Evolutionary conservation across 2,113 vertebrate species (phyloP).

Genomic region (Boulengerochromis microlepis): DNA sequence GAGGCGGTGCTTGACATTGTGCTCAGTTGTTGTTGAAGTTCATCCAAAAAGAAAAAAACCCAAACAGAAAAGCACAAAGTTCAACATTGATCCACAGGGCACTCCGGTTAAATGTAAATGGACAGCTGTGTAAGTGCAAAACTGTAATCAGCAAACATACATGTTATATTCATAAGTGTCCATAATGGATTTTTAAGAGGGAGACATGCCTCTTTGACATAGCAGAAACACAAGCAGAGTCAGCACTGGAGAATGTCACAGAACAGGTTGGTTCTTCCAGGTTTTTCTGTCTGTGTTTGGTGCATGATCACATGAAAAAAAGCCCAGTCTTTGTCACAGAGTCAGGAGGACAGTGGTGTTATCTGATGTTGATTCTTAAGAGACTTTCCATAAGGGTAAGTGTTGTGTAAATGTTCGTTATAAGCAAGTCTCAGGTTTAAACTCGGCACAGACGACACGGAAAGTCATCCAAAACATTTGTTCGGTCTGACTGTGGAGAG

Average conservation of each 20-base stretch:
- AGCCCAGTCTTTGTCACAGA: neutral
- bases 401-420: neutral
- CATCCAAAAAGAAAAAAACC: fast-evolving
- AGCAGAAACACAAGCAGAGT: neutral
- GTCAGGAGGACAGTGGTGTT: neutral
- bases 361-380: neutral
- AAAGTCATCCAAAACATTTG: neutral
- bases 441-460: neutral
- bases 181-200: neutral
- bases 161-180: neutral
- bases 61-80: neutral
- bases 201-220: neutral
- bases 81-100: neutral
- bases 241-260: neutral
- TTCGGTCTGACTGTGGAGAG: neutral
- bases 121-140: fast-evolving
- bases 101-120: neutral
- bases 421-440: neutral
- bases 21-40: neutral
- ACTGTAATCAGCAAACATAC: neutral
- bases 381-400: neutral
- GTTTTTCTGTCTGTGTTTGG: neutral
- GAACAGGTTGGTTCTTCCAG: conserved; percentile 4
- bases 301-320: neutral
- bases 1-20: neutral